These are phyloP conservation scores for Notothenia rossii DNA, from an alignment of 2,113 vertebrate species.

Conservation along the genomic window DNA sequence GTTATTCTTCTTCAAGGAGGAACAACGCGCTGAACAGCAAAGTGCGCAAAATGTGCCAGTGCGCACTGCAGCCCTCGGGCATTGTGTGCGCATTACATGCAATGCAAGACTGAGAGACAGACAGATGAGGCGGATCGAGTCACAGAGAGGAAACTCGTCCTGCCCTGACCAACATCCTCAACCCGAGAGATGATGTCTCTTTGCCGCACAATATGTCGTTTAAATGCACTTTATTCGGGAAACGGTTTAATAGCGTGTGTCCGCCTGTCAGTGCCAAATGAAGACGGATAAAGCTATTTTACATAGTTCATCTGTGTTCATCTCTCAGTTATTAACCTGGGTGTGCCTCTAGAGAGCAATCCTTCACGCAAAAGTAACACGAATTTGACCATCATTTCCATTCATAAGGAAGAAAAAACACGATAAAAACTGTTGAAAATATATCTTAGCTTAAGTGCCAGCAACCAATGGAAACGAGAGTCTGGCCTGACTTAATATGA, in stretches of 20 bases:
- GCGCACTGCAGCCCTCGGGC: slow-evolving; percentile 49
- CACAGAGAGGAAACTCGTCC: slow-evolving; percentile 10
- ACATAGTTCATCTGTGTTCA: background rate
- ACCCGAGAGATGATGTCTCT: background rate
- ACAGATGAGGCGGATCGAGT: slow-evolving; percentile 3
- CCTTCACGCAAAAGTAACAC: background rate
- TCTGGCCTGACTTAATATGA: background rate
- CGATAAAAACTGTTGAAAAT: background rate
- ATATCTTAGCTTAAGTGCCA: no score
- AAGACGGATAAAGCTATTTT: background rate
- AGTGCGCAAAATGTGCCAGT: slow-evolving; percentile 10
- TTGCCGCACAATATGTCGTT: background rate
- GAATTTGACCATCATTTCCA: background rate
- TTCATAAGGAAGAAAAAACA: background rate
- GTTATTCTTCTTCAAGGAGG: background rate
- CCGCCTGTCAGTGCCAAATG: background rate
- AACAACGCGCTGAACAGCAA: background rate
- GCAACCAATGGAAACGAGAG: no score
- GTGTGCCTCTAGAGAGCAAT: background rate
- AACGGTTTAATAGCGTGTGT: background rate
- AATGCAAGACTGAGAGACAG: background rate
- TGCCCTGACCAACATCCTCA: background rate
- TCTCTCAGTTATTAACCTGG: background rate
- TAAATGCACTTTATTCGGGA: background rate
- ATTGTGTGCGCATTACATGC: slow-evolving; percentile 15